Evolutionary conservation across 2,113 vertebrate species (phyloP).

Genomic region (Elaphurus davidianus): DNA sequence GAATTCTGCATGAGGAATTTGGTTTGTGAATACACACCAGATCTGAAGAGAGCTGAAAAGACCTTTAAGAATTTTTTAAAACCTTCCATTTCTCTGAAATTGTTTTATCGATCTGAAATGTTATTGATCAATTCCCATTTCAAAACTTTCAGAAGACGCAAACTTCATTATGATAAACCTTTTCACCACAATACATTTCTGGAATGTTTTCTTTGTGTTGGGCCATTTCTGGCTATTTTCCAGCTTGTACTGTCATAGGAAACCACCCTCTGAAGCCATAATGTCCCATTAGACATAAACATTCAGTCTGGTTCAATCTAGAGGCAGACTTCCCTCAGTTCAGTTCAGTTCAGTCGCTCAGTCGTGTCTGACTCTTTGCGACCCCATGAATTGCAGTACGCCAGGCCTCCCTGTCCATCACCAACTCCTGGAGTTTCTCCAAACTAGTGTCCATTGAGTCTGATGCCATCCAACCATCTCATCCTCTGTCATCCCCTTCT

Average conservation of each 20-base stretch:
- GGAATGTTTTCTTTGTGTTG: neutral
- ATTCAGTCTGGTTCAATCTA: neutral
- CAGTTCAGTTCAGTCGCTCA: neutral
- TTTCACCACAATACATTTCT: neutral
- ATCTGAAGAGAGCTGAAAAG: neutral
- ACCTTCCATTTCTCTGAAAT: neutral
- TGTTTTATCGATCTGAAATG: neutral
- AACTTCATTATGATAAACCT: neutral
- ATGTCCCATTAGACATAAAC: neutral
- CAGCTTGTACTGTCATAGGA: neutral
- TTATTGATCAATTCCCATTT: neutral
- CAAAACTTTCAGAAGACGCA: neutral
- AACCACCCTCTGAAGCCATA: neutral
- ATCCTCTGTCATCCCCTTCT: neutral
- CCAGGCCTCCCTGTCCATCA: too few species aligned
- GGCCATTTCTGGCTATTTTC: neutral
- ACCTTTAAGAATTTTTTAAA: neutral
- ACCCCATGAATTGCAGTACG: too few species aligned
- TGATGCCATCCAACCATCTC: neutral
- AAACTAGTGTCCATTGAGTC: too few species aligned
- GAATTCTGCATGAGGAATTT: neutral
- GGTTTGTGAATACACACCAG: neutral
- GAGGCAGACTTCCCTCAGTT: neutral
- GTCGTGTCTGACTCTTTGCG: too few species aligned
- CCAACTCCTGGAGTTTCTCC: too few species aligned